phyloP scores from a whole-genome alignment of 2,797 vertebrate genomes.

The Australoheros facetus region DNA sequence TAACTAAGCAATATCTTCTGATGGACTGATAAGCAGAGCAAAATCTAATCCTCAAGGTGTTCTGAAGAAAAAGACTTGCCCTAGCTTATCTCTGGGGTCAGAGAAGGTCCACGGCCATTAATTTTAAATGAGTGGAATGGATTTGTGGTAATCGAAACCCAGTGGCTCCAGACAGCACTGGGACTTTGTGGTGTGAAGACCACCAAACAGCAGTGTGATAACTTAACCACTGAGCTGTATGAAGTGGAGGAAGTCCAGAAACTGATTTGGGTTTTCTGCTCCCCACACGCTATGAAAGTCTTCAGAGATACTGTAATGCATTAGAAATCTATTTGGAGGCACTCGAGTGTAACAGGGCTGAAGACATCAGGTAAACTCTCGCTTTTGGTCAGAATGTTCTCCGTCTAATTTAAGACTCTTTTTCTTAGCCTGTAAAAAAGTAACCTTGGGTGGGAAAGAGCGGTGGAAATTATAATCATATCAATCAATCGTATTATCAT shows the following conservation, averaged over 20 bases:
- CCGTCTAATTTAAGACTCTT: conserved; percentile 11
- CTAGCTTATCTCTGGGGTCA: conserved; percentile 58
- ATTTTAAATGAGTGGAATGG: conserved; percentile 82
- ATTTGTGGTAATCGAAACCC: conserved; percentile 80
- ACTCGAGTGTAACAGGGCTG: conserved; percentile 17
- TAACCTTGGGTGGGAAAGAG: background rate
- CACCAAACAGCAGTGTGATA: conserved; percentile 63
- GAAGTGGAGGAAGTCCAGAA: conserved; percentile 54
- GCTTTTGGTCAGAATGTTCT: conserved; percentile 10
- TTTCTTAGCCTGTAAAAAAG: conserved; percentile 6
- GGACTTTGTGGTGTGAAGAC: conserved; percentile 61
- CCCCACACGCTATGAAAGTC: conserved; percentile 21
- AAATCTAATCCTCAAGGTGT: conserved; percentile 50
- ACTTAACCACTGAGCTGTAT: conserved; percentile 65
- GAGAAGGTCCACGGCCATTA: conserved; percentile 71
- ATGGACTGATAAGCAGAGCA: conserved; percentile 34
- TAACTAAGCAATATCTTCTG: background rate
- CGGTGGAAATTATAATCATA: background rate
- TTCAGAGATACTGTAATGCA: conserved; percentile 38
- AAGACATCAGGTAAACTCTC: conserved; percentile 30
- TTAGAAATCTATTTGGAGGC: conserved; percentile 57
- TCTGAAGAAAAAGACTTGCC: conserved; percentile 41
- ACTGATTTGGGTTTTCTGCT: conserved; percentile 57
- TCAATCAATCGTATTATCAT: background rate
- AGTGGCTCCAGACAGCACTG: conserved; percentile 72